Base-by-base conservation (phyloP, 2,888 invertebrate genomes). In the Xestobium rufovillosum region DNA sequence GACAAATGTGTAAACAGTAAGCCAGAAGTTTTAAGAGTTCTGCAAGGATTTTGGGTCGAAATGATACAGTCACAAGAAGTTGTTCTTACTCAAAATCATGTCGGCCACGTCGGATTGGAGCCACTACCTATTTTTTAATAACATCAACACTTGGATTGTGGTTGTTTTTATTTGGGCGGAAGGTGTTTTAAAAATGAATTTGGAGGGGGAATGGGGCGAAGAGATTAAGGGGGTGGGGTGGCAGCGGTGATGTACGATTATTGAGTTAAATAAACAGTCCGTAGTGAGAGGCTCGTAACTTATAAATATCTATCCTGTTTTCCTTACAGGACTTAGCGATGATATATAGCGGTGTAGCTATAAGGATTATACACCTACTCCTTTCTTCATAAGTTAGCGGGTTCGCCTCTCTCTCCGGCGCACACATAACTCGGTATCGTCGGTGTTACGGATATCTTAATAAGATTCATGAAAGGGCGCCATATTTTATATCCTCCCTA, bases 381-480 rank as follows among this genome's bases (percentile, higher is more conserved):
- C 67, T 67, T 68, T 67, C 68, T 67, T 66, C 67, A 66, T 67
- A 66, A 67, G 63, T 67, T 66, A 61, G 62, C 65, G 56, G 59
- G 56, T 53, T 50, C 55, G 53, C 55, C 51, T 55, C 52, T 55
- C 53, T 48, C 56, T 55, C 48, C 43, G 44, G 31, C 52, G 37
- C 53, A 54, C 54, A 45, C 49, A 57, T 61, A 60, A 61, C 61
- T 61, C 57, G 55, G 57, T 65, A 73, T 62, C 62, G 73, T 73
- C 73, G 66, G 70, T 59, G 62, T 61, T 62, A 61, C 70, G 76
- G 77, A 78, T 79, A 79, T 78, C 78, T 78, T 80, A 80, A 80
- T 80, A 80, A 80, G 80, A 80, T 80, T 80, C 80, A 80, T 80
- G 80, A 80, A 80, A 79, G 80, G 77, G 74, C 75, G 76, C 78